These are phyloP conservation scores for Parauchenoglanis punctatus DNA, from an alignment of 2,797 vertebrate genomes.

Conservation along the genomic window DNA sequence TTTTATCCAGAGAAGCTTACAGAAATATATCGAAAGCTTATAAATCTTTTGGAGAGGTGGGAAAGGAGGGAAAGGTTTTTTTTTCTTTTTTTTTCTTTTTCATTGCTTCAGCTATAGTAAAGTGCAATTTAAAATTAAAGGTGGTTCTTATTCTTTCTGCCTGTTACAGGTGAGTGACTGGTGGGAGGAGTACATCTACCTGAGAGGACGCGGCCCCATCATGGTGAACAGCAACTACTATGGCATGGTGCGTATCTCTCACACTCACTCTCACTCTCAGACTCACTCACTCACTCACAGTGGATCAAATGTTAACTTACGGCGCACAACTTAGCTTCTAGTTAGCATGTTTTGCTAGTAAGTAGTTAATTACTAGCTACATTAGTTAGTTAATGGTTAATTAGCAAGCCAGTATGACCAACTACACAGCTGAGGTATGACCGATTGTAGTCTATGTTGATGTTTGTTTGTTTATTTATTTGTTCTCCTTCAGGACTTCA, in stretches of 20 bases:
- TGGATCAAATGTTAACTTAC: too few species aligned
- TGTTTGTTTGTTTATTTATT: background rate
- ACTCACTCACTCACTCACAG: background rate
- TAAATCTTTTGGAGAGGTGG: background rate
- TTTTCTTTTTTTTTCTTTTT: background rate
- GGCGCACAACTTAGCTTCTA: background rate
- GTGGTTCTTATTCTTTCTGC: background rate
- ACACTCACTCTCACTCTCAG: background rate
- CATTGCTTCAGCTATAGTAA: background rate
- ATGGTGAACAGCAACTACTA: constrained; percentile 94
- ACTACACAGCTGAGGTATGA: too few species aligned
- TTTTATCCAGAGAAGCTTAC: background rate
- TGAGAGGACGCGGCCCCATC: constrained; percentile 81
- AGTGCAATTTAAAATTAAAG: background rate
- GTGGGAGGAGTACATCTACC: constrained; percentile 92
- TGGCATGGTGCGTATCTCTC: constrained; percentile 77
- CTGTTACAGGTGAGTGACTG: constrained; percentile 85
- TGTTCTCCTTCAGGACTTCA: constrained; percentile 78
- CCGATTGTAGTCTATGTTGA: background rate
- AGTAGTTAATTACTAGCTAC: background rate
- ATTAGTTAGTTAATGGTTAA: too few species aligned
- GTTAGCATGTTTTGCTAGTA: too few species aligned
- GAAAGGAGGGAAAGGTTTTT: background rate
- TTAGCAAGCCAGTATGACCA: too few species aligned
- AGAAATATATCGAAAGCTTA: background rate